A percentile compares a stretch with the other conserved stretches of the same genome.
These are phyloP conservation scores for Sarcophaga caerulescens DNA, from an alignment of 2,888 invertebrate genomes.

Conservation along the genomic window DNA sequence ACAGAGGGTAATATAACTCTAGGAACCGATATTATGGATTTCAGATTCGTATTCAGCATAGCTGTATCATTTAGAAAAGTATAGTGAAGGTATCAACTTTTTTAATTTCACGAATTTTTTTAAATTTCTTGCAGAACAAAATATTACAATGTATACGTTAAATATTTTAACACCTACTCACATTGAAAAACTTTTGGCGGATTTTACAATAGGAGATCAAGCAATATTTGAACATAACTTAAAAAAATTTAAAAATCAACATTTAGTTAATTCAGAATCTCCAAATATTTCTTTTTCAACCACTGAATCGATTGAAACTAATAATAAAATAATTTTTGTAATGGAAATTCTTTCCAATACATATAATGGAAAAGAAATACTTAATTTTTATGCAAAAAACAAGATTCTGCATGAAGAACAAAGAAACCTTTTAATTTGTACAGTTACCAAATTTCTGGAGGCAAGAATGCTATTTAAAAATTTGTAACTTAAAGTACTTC, in stretches of 20 bases:
- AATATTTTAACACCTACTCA: neutral
- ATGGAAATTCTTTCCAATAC: constrained; percentile 4
- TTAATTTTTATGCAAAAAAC: constrained; percentile 1
- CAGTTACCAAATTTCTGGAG: neutral
- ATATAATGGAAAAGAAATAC: constrained; percentile 7
- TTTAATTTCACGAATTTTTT: too few species aligned
- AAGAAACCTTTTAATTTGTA: constrained; percentile 2
- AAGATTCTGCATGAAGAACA: constrained; percentile 7
- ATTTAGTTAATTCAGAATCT: too few species aligned
- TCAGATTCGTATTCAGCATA: too few species aligned
- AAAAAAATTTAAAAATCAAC: too few species aligned
- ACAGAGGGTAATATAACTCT: too few species aligned
- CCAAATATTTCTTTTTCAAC: neutral
- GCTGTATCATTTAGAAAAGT: too few species aligned
- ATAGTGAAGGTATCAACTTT: neutral
- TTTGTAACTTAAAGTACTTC: too few species aligned
- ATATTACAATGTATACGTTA: neutral
- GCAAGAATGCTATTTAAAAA: too few species aligned
- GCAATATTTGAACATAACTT: neutral
- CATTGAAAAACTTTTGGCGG: constrained; percentile 9
- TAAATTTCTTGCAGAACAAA: constrained; percentile 7
- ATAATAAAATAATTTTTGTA: neutral
- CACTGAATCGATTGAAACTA: neutral
- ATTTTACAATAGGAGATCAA: constrained; percentile 6
- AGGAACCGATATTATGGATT: too few species aligned